A percentile compares a stretch with the other conserved stretches of the same genome.
These are phyloP conservation scores for Vanacampus margaritifer DNA, from an alignment of 2,113 vertebrate genomes.

Conservation along the genomic window DNA sequence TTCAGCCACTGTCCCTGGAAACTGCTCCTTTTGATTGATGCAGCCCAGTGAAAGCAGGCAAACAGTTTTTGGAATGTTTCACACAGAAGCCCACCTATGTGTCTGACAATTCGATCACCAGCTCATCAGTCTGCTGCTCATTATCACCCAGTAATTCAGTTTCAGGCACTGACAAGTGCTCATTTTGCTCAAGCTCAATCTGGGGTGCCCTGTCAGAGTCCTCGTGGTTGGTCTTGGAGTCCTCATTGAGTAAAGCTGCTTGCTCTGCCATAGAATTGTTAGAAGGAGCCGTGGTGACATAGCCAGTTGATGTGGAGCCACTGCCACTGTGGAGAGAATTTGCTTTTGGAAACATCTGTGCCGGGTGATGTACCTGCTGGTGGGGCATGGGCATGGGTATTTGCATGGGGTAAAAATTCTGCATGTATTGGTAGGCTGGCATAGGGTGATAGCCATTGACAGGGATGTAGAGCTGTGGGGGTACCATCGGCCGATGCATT, in stretches of 20 bases:
- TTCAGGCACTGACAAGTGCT: slow-evolving; percentile 83
- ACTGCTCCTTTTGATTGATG: slow-evolving; percentile 57
- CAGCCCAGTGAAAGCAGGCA: slow-evolving; percentile 25
- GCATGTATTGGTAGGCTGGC: slow-evolving; percentile 88
- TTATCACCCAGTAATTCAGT: slow-evolving; percentile 87
- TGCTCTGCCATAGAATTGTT: slow-evolving; percentile 82
- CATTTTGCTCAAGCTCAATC: slow-evolving; percentile 72
- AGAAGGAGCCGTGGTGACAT: slow-evolving; percentile 89
- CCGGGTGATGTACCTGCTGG: slow-evolving; percentile 79
- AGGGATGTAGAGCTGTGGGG: slow-evolving; percentile 93
- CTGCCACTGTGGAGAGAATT: slow-evolving; percentile 93
- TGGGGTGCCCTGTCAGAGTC: slow-evolving; percentile 71
- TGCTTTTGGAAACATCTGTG: slow-evolving; percentile 82
- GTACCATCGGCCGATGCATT: slow-evolving; percentile 83
- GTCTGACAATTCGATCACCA: slow-evolving; percentile 74
- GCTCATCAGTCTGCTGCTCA: slow-evolving; percentile 80
- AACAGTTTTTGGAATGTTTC: slow-evolving; percentile 35
- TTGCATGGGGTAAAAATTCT: slow-evolving; percentile 95
- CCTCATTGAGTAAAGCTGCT: slow-evolving; percentile 78
- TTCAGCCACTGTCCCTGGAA: slow-evolving; percentile 46
- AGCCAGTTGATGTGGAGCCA: slow-evolving; percentile 94
- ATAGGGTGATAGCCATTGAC: slow-evolving; percentile 95
- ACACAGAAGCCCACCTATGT: slow-evolving; percentile 62
- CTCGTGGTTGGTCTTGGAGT: slow-evolving; percentile 70
- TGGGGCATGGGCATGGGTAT: slow-evolving; percentile 90